These are phyloP conservation scores for Merops nubicus DNA, from an alignment of 2,113 vertebrate species.

Conservation along the genomic window DNA sequence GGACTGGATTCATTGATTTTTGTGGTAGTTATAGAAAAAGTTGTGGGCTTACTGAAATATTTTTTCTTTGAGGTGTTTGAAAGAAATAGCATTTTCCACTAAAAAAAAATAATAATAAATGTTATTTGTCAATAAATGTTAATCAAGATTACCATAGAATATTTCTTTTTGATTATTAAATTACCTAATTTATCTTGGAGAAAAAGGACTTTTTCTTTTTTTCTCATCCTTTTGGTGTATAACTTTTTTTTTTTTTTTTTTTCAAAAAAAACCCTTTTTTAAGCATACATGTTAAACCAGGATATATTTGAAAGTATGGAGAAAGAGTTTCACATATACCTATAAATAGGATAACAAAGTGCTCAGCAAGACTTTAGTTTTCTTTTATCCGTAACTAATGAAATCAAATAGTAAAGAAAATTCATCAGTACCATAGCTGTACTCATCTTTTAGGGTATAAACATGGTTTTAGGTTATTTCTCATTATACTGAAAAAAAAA, in stretches of 20 bases:
- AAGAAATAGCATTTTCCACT: background rate
- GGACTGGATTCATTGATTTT: background rate
- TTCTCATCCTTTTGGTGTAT: background rate
- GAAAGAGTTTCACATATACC: rapidly evolving
- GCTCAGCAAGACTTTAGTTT: background rate
- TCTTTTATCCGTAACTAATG: background rate
- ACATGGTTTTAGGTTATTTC: background rate
- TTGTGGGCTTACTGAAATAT: background rate
- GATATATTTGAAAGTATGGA: background rate
- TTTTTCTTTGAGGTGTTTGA: background rate
- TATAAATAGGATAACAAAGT: background rate
- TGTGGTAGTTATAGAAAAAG: background rate
- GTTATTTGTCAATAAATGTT: background rate
- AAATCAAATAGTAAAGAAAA: background rate
- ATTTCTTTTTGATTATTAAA: no score
- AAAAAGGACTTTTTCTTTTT: background rate
- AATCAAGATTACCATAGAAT: background rate
- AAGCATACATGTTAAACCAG: background rate
- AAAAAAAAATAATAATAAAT: no score
- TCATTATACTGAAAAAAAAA: background rate
- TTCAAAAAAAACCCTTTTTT: no score
- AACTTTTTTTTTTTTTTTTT: background rate
- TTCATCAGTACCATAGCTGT: background rate
- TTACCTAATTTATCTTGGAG: background rate
- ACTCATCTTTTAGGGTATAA: background rate